These are phyloP conservation scores for Bryconaethiops microstoma DNA, from an alignment of 2,797 vertebrate species.

Conservation along the genomic window DNA sequence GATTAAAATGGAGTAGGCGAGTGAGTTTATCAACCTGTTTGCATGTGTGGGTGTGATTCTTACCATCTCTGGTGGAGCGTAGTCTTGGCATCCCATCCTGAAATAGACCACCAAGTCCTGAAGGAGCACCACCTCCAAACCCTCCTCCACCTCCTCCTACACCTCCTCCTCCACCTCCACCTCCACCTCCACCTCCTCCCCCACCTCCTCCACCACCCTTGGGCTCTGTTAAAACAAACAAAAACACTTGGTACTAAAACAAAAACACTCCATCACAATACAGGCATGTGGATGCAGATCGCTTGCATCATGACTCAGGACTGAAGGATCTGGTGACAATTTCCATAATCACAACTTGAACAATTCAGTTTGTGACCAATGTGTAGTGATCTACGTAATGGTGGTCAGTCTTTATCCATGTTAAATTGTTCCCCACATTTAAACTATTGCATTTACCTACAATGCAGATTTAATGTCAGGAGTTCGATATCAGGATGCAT, in stretches of 20 bases:
- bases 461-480: no score
- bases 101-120: conserved; percentile 91
- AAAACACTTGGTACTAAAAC: conserved; percentile 1
- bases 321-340: neutral
- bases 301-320: neutral
- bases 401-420: neutral
- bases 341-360: no score
- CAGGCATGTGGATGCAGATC: no score
- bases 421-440: no score
- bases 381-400: neutral
- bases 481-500: no score
- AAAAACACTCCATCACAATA: neutral
- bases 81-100: conserved; percentile 95
- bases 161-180: conserved; percentile 68
- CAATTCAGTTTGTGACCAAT: neutral
- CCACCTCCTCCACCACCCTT: conserved; percentile 79
- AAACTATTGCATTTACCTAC: no score
- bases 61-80: conserved; percentile 86
- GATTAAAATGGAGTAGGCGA: neutral
- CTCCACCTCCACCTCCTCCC: conserved; percentile 64
- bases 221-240: conserved; percentile 79
- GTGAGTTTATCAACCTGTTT: neutral
- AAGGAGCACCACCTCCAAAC: conserved; percentile 76
- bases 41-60: conserved; percentile 37
- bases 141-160: conserved; percentile 64